These are phyloP conservation scores for Caenorhabditis briggsae DNA, from an alignment of 1,140 invertebrate genomes.

Conservation along the genomic window DNA sequence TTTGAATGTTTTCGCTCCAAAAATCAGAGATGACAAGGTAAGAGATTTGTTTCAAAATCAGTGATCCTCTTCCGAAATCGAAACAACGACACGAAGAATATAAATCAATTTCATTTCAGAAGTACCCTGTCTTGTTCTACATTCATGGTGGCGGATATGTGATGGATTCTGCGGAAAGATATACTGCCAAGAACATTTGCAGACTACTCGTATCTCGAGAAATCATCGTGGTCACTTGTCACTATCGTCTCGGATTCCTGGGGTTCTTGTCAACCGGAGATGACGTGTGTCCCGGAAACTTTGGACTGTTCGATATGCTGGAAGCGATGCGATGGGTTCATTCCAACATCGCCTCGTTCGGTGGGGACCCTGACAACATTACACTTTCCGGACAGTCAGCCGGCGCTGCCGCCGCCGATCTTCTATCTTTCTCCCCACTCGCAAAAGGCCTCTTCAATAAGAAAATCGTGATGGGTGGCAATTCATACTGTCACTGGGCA, in stretches of 20 bases:
- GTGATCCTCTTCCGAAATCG: background rate
- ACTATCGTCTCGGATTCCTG: conserved; percentile 82
- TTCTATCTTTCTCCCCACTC: conserved; percentile 88
- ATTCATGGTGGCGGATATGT: conserved; percentile 96
- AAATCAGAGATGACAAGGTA: conserved; percentile 69
- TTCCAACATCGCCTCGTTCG: conserved; percentile 76
- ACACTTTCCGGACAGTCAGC: conserved; percentile 81
- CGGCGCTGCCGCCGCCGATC: conserved; percentile 85
- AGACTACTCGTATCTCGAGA: conserved; percentile 79
- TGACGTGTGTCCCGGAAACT: conserved; percentile 79
- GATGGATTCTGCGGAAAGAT: conserved; percentile 68
- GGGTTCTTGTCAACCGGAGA: conserved; percentile 77
- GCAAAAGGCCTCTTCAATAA: conserved; percentile 80
- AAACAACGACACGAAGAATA: background rate
- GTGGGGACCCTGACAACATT: conserved; percentile 80
- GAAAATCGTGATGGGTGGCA: conserved; percentile 66
- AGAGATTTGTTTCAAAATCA: conserved; percentile 1
- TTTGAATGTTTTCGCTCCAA: conserved; percentile 87
- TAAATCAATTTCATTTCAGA: conserved; percentile 32
- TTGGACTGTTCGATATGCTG: conserved; percentile 86
- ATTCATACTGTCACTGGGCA: conserved; percentile 60
- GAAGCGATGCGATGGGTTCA: conserved; percentile 82
- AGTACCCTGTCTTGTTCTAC: conserved; percentile 89
- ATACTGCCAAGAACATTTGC: conserved; percentile 64
- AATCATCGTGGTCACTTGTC: conserved; percentile 83